Evolutionary conservation across 2,797 vertebrate genomes (phyloP).

Genomic region (Betta splendens): DNA sequence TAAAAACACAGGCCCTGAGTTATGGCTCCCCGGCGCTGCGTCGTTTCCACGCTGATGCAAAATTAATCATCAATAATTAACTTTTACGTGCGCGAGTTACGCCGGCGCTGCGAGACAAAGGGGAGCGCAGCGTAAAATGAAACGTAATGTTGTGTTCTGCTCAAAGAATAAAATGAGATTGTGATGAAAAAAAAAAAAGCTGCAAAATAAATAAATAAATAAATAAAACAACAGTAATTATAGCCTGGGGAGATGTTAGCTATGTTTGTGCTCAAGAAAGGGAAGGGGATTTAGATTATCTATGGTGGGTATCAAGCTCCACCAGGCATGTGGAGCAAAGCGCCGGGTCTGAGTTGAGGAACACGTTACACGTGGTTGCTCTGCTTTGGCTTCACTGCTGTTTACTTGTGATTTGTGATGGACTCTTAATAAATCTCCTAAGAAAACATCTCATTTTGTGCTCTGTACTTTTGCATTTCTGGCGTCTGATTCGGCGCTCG

Average conservation of each 20-base stretch:
- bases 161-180: conserved; percentile 67
- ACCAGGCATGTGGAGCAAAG: conserved; percentile 38
- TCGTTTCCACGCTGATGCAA: conserved; percentile 58
- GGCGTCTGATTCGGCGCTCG: too few relatives aligned
- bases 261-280: conserved; percentile 37
- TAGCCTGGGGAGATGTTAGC: conserved; percentile 43
- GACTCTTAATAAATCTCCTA: conserved; percentile 4
- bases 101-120: conserved; percentile 43
- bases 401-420: conserved; percentile 13
- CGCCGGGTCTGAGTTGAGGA: conserved; percentile 28
- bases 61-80: conserved; percentile 68
- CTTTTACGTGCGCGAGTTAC: conserved; percentile 54
- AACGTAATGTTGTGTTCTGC: conserved; percentile 64
- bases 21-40: conserved; percentile 34
- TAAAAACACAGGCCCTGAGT: conserved; percentile 36
- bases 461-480: conserved; percentile 11
- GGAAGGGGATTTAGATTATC: conserved; percentile 48
- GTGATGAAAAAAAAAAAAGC: conserved; percentile 47
- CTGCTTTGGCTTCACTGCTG: conserved; percentile 27
- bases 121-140: conserved; percentile 50
- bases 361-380: conserved; percentile 17
- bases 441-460: conserved; percentile 10
- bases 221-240: conserved; percentile 50
- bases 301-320: conserved; percentile 37
- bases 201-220: too few relatives aligned